These are phyloP conservation scores for Lysiphlebus fabarum DNA, from an alignment of 1,140 invertebrate species.

Conservation along the genomic window DNA sequence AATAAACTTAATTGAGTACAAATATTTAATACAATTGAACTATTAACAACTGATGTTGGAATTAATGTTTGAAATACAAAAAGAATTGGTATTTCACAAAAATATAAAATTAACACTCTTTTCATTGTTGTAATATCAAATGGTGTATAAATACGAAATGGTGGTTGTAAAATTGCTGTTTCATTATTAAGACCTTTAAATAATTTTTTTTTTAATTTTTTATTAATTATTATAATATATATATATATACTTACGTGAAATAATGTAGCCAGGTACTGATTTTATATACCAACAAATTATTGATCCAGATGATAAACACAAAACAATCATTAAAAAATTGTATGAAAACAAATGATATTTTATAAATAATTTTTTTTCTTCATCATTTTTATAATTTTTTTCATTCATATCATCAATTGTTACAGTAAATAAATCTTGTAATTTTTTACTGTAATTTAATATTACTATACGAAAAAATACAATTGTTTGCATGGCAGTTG, in stretches of 20 bases:
- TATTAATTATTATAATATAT: no score
- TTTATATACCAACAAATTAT: no score
- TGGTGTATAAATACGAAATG: neutral
- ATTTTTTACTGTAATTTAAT: neutral
- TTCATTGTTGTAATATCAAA: neutral
- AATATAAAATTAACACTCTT: neutral
- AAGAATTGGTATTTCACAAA: neutral
- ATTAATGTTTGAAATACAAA: neutral
- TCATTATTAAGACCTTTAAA: slow-evolving; percentile 6
- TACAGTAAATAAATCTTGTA: no score
- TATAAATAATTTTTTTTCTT: slow-evolving; percentile 6
- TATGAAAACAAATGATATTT: neutral
- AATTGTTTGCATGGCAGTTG: slow-evolving; percentile 11
- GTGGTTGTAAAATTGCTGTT: neutral
- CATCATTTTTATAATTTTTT: neutral
- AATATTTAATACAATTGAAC: slow-evolving; percentile 1
- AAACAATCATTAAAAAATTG: no score
- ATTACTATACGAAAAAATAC: slow-evolving; percentile 1
- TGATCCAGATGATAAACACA: no score
- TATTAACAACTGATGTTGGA: neutral
- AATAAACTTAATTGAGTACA: slow-evolving; percentile 6
- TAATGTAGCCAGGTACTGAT: no score
- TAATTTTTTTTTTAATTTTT: neutral
- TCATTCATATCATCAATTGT: neutral
- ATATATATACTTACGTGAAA: no score